phyloP scores from a whole-genome alignment of 2,113 vertebrate genomes.

The Proteles cristata region DNA sequence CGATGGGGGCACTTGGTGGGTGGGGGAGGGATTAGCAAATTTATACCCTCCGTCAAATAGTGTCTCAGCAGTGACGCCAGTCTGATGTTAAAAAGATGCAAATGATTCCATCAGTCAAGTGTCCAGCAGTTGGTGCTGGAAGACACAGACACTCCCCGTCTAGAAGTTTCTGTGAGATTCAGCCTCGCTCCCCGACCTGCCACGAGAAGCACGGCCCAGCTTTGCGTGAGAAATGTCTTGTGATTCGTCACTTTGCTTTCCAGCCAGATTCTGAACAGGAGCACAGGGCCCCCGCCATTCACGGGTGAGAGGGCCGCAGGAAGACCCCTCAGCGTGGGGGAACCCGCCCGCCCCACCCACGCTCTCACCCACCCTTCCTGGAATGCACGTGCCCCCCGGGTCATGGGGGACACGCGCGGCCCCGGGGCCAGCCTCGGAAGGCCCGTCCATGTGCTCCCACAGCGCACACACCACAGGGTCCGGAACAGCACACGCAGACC shows the following conservation, averaged over 20 bases:
- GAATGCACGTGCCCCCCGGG: accelerated
- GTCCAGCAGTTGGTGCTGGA: conserved; percentile 58
- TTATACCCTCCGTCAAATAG: not conserved
- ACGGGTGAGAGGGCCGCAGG: accelerated
- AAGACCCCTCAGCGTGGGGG: too few relatives aligned
- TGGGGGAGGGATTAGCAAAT: conserved; percentile 63
- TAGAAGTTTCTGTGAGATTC: conserved; percentile 34
- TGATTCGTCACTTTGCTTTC: not conserved
- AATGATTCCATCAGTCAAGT: conserved; percentile 47
- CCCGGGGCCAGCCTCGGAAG: accelerated
- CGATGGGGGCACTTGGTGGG: conserved; percentile 69
- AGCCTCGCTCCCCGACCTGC: not conserved
- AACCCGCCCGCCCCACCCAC: not conserved
- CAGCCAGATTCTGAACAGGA: not conserved
- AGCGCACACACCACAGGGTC: accelerated
- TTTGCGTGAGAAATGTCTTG: not conserved
- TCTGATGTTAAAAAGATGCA: conserved; percentile 73
- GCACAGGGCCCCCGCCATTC: accelerated
- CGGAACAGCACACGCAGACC: accelerated
- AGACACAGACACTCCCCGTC: conserved; percentile 17
- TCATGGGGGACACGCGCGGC: accelerated
- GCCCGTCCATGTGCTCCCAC: accelerated
- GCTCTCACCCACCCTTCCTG: not conserved
- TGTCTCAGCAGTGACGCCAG: conserved; percentile 72
- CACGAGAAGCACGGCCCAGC: not conserved